Evolutionary conservation across 1,140 invertebrate species (phyloP).

Genomic region (Vanessa atalanta): DNA sequence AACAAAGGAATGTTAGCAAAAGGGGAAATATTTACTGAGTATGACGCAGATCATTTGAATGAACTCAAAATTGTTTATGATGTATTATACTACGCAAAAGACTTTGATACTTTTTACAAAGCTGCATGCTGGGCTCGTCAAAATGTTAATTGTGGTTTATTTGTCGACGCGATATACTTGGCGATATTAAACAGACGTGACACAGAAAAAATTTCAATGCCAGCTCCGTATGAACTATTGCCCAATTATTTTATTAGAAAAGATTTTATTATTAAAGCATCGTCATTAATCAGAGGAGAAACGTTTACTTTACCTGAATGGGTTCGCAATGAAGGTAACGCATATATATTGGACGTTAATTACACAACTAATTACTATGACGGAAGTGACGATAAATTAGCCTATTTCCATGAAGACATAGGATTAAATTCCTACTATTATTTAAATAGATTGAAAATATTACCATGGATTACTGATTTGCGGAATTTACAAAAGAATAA

Average conservation of each 20-base stretch:
- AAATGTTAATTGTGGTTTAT: conserved; percentile 81
- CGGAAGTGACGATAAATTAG: conserved; percentile 56
- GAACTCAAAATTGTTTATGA: conserved; percentile 69
- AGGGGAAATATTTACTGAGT: conserved; percentile 73
- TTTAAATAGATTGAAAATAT: conserved; percentile 55
- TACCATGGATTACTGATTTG: conserved; percentile 47
- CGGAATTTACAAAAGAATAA: conserved; percentile 30
- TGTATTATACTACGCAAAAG: conserved; percentile 76
- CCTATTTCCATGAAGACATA: conserved; percentile 72
- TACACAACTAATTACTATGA: conserved; percentile 61
- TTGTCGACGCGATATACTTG: conserved; percentile 75
- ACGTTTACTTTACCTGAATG: conserved; percentile 38
- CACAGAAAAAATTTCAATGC: conserved; percentile 76
- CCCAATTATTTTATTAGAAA: conserved; percentile 80
- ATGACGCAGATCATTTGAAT: conserved; percentile 56
- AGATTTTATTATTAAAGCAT: conserved; percentile 64
- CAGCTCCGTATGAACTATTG: conserved; percentile 80
- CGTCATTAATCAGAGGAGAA: conserved; percentile 50
- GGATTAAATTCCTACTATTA: conserved; percentile 71
- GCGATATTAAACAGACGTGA: conserved; percentile 77
- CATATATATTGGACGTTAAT: conserved; percentile 64
- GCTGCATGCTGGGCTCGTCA: conserved; percentile 80
- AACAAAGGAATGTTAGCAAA: conserved; percentile 57
- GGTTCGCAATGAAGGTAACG: conserved; percentile 62
- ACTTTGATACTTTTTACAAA: conserved; percentile 81